Percentiles rank a stretch among this genome's conserved stretches.
These are phyloP conservation scores for Crocallis elinguaria DNA, from an alignment of 2,888 invertebrate genomes.

Conservation along the genomic window DNA sequence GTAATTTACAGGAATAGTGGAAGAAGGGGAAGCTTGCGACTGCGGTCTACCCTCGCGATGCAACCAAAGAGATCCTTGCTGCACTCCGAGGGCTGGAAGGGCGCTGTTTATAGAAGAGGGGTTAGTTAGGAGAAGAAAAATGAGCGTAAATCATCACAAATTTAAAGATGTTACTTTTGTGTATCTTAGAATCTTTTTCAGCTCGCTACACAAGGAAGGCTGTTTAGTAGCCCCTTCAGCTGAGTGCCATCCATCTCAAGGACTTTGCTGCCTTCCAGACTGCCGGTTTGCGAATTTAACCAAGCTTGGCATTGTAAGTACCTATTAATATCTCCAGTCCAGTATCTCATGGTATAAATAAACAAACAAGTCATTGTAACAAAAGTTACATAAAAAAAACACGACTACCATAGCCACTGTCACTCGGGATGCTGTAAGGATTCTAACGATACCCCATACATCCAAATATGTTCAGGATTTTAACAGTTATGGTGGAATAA, in stretches of 20 bases:
- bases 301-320: constrained; percentile 71
- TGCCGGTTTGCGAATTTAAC: constrained; percentile 70
- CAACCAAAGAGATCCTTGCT: constrained; percentile 73
- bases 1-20: constrained; percentile 82
- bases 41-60: constrained; percentile 85
- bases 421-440: too few species aligned
- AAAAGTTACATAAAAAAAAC: too few species aligned
- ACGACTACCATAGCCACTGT: too few species aligned
- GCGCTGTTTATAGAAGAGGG: constrained; percentile 65
- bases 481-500: too few species aligned
- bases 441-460: too few species aligned
- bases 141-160: too few species aligned
- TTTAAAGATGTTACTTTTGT: too few species aligned
- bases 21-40: constrained; percentile 89
- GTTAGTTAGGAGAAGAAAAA: too few species aligned
- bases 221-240: constrained; percentile 76
- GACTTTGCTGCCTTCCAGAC: constrained; percentile 73
- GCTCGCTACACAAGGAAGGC: constrained; percentile 68
- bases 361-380: too few species aligned
- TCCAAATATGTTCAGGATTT: too few species aligned
- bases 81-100: constrained; percentile 75
- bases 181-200: constrained; percentile 43
- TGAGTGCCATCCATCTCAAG: constrained; percentile 82
- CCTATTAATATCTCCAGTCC: neutral
- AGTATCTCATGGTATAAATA: neutral